Evolutionary conservation across 30 jellyfish, hydroid and myxozoan species (phyloP).

Genomic region (Phacellophora camtschatica): DNA sequence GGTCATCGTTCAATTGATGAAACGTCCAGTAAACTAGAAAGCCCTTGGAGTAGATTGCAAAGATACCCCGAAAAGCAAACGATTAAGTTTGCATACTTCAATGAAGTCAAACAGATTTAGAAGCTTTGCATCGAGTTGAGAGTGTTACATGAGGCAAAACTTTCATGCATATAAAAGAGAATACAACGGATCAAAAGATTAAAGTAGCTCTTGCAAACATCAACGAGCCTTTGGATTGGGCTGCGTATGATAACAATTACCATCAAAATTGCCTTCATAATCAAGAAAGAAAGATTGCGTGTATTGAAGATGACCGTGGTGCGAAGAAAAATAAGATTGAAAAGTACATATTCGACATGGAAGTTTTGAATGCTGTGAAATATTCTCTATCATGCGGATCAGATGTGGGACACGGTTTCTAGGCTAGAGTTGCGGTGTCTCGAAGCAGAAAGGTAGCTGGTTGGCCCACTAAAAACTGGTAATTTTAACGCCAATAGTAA

Average conservation of each 20-base stretch:
- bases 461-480: not conserved
- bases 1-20: too few species aligned
- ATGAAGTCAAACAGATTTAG: conserved; percentile 24
- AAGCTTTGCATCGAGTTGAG: conserved; percentile 11
- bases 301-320: not conserved
- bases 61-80: not conserved
- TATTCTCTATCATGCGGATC: conserved; percentile 15
- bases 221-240: conserved; percentile 32
- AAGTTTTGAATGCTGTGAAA: not conserved
- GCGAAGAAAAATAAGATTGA: not conserved
- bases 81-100: not conserved
- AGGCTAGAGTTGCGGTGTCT: not conserved
- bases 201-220: conserved; percentile 26
- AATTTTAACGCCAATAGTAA: not conserved
- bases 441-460: not conserved
- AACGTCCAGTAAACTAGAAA: too few species aligned
- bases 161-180: conserved; percentile 1
- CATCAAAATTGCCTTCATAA: conserved; percentile 6
- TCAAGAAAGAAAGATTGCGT: conserved; percentile 5
- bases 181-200: conserved; percentile 9
- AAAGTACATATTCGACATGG: conserved; percentile 6
- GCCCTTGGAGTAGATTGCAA: too few species aligned
- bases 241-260: conserved; percentile 16
- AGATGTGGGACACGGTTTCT: not conserved
- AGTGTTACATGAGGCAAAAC: conserved; percentile 19